Evolutionary conservation across 2,797 vertebrate genomes (phyloP), one percentile per base, ranked within the genome.

Genomic region (Acanthis flammea): DNA sequence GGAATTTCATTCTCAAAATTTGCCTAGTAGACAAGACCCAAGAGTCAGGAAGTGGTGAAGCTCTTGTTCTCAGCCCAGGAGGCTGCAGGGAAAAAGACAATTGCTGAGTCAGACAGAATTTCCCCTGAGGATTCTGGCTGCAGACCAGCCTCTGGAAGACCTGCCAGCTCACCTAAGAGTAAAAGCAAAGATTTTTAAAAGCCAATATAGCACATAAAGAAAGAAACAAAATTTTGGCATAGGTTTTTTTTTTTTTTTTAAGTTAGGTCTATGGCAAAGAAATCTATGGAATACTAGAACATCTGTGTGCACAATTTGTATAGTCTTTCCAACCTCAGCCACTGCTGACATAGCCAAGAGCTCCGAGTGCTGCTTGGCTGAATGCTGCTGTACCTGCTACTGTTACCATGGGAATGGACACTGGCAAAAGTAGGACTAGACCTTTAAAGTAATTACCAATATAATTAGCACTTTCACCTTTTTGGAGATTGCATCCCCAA

Each of bases 21-120:
- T 88, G 91, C 74, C 76, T 92, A 48, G 67, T 67, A 92, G 94
- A 90, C 83, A 55, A 78, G 58, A 68, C 65, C 58, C 31, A 30
- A 70, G 71, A 86, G 80, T 70, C 89, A 92, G 92, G 94, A 95
- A 95, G 91, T 65, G 78, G 77, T 67, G 73, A 39, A 81, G 60
- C 74, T 92, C 85, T 79, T 94, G 75, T 76, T 93, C 54, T 81
- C 66, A 70, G 72, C 81, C 81, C 58, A 90, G 71, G 51, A 94
- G 68, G 65, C 81, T 93, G 61, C 65, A 84, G 48, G 25, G 75
- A 89, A 80, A 80, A 91, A 71, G 57, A 57, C 1, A 74, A 61
- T 63, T 90, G 92, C 93, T 96, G 95, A 95, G 86, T 95, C 83
- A 92, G 94, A 78, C 39, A 79, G 63, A 93, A 90, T 60, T 74